Evolutionary conservation across 2,888 invertebrate genomes (phyloP).

Genomic region (Esperia sulphurella): DNA sequence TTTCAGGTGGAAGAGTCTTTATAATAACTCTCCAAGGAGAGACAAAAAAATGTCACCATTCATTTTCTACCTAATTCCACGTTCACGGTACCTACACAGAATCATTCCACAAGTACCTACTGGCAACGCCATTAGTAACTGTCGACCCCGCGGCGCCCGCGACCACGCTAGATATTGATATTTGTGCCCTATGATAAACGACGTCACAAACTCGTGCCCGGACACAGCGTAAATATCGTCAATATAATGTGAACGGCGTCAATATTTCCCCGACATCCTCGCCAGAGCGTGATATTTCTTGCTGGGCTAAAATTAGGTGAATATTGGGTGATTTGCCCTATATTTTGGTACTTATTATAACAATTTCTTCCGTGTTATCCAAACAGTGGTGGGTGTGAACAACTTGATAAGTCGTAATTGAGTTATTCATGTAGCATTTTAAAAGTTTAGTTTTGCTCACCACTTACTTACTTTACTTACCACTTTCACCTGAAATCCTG

Average conservation of each 20-base stretch:
- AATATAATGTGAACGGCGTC: conserved; percentile 27
- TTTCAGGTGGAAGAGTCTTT: too few species aligned
- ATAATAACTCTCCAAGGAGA: neutral
- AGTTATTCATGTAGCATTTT: too few species aligned
- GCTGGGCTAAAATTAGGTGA: conserved; percentile 5
- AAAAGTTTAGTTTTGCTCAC: too few species aligned
- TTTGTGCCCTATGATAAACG: conserved; percentile 61
- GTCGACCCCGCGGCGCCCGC: conserved; percentile 38
- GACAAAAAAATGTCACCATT: neutral
- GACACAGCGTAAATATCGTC: conserved; percentile 36
- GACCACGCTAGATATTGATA: conserved; percentile 58
- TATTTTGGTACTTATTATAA: neutral
- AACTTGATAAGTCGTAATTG: too few species aligned
- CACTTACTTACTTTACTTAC: too few species aligned
- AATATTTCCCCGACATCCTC: conserved; percentile 32
- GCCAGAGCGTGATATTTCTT: conserved; percentile 18
- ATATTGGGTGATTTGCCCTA: conserved; percentile 11
- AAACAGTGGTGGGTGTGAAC: too few species aligned
- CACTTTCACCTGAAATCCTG: too few species aligned
- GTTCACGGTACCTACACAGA: neutral
- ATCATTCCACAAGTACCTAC: neutral
- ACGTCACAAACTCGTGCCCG: conserved; percentile 36
- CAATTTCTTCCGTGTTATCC: too few species aligned
- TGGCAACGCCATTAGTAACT: conserved; percentile 54
- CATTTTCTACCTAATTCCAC: neutral